phyloP scores from a whole-genome alignment of 2,113 vertebrate species.

The Opisthocomus hoazin region DNA sequence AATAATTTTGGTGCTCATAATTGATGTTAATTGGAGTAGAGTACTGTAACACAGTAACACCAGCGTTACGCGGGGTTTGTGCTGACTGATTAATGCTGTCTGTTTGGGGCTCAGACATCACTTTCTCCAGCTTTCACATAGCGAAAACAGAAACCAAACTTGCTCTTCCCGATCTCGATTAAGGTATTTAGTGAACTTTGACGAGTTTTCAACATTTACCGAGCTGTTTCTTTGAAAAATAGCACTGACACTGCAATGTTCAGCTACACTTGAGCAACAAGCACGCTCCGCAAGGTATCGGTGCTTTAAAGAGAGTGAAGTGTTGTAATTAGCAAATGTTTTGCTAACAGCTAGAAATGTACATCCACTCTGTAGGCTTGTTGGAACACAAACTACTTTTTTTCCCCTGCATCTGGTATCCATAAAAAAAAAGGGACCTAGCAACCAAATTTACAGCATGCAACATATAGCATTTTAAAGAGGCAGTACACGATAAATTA shows the following conservation, averaged over 20 bases:
- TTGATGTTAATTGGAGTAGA: not conserved
- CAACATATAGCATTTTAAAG: conserved; percentile 8
- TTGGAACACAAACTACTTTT: conserved; percentile 5
- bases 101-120: conserved; percentile 4
- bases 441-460: conserved; percentile 14
- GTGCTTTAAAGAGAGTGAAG: not conserved
- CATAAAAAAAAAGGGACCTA: not conserved
- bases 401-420: conserved; percentile 16
- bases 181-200: not conserved
- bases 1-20: not conserved
- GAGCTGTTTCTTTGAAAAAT: not conserved
- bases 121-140: not conserved
- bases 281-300: not conserved
- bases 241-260: not conserved
- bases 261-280: not conserved
- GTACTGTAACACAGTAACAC: not conserved
- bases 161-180: not conserved
- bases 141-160: conserved; percentile 21
- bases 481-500: not conserved
- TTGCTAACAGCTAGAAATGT: conserved; percentile 41
- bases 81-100: conserved; percentile 39
- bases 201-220: not conserved
- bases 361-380: conserved; percentile 5
- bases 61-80: not conserved
- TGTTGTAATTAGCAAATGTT: conserved; percentile 28